Evolutionary conservation across 2,113 vertebrate species (phyloP).

Genomic region (Strix uralensis): DNA sequence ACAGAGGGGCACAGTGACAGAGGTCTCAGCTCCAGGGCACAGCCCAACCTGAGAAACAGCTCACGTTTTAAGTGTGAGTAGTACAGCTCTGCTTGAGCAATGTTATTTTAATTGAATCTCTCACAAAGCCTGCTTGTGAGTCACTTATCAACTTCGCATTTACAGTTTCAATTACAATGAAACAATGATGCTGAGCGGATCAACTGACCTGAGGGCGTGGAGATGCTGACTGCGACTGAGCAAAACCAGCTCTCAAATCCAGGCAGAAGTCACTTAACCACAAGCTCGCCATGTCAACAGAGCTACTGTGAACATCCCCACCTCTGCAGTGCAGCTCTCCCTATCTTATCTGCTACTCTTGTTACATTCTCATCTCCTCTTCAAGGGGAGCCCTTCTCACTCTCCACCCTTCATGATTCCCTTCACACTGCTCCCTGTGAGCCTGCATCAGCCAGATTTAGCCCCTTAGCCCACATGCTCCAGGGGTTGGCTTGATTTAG

Average conservation of each 20-base stretch:
- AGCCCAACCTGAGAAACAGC: neutral
- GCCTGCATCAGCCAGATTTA: neutral
- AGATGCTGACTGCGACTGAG: neutral
- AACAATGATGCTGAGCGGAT: neutral
- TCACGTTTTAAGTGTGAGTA: neutral
- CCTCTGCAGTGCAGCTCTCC: neutral
- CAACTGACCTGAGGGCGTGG: rapidly evolving
- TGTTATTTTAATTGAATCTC: neutral
- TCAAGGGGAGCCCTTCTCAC: neutral
- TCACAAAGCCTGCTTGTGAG: neutral
- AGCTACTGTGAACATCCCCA: neutral
- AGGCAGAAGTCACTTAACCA: neutral
- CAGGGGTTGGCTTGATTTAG: neutral
- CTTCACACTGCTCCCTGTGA: neutral
- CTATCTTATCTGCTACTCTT: neutral
- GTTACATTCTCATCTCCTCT: neutral
- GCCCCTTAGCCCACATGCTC: neutral
- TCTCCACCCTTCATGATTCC: neutral
- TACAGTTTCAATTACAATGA: neutral
- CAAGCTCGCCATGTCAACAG: neutral
- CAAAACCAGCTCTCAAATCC: neutral
- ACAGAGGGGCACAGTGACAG: neutral
- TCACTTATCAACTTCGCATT: neutral
- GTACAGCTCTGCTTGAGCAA: neutral
- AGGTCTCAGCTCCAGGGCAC: neutral